Base-by-base conservation (phyloP, 2,113 vertebrate genomes). In the Eublepharis macularius region DNA sequence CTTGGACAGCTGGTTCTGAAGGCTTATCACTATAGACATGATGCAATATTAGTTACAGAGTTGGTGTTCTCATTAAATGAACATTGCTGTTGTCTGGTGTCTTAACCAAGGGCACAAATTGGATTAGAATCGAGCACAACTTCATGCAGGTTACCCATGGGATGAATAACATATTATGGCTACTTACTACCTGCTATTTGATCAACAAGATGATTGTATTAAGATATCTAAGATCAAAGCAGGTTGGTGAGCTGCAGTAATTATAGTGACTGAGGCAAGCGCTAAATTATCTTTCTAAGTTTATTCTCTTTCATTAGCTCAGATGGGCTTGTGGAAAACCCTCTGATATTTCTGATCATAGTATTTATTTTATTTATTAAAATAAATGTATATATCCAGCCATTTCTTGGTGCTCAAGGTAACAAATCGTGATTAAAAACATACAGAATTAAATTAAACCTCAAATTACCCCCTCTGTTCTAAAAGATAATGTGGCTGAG, bases 91-190 rank as follows among this genome's bases (percentile, higher is more conserved):
- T 14, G 21, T 4, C 12, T 36, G 76, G 76, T 69, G 83, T 77
- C 89, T 92, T 70, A 82, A 24, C 16, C 68, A 78, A 86, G 75
- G 85, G 79, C 82, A 82, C 82, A 76, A 63, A 82, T 81, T 36
- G 81, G 83, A 91, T 92, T 90, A 94, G 81, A 80, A 69, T 92
- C 81, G 79, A 82, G 88, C 8, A n/a, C 57, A 87, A 85, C 87
- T 76, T 78, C 54, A 63, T 36, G 82, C 43, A 87, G 57, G 39
- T 89, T 91, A 13, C 10, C 45, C 39, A 86, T 76, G 86, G 45
- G 80, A 72, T 86, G 85, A 74, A 78, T 91, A 79, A 86, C 51
- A 32, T 29, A 89, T 51, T 86, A 86, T 76, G 73, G 74, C 90
- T 91, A 93, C 77, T 89, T 94, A 80, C 43, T 88, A 76, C 74